A percentile compares a stretch with the other conserved stretches of the same genome.
These are phyloP conservation scores for Bursaphelenchus mucronatus DNA, from an alignment of 1,140 invertebrate species.

Conservation along the genomic window DNA sequence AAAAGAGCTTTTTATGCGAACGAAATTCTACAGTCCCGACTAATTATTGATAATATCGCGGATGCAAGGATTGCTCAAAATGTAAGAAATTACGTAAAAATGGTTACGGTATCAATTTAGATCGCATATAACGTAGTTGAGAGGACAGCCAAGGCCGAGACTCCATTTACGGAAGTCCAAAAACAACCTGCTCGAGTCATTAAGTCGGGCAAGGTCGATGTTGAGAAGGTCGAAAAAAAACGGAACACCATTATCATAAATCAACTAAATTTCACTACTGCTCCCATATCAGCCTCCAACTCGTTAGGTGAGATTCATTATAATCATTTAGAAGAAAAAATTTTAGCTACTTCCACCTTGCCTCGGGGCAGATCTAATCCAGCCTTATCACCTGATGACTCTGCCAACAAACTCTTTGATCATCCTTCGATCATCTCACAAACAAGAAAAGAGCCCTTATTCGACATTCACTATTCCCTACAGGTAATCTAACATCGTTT, in stretches of 20 bases:
- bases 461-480: conserved; percentile 11
- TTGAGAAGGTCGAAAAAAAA: conserved; percentile 1
- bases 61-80: conserved; percentile 16
- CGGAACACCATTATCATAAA: conserved; percentile 2
- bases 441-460: conserved; percentile 3
- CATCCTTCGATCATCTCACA: conserved; percentile 17
- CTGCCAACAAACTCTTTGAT: conserved; percentile 14
- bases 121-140: conserved; percentile 14
- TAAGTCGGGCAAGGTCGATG: conserved; percentile 15
- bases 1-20: conserved; percentile 15
- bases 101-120: background rate
- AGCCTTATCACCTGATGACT: conserved; percentile 11
- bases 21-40: conserved; percentile 4
- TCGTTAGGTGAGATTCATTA: conserved; percentile 2
- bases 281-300: background rate
- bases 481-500: background rate
- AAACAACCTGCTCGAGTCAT: conserved; percentile 13
- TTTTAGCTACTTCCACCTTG: conserved; percentile 2
- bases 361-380: conserved; percentile 12
- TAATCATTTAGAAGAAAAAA: background rate
- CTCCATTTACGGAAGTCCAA: background rate
- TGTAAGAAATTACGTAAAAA: background rate
- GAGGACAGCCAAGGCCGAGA: conserved; percentile 7
- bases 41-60: conserved; percentile 10
- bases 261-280: background rate